phyloP scores from a whole-genome alignment of 64 coral and sea anemone genomes.

The Catalaphyllia jardinei region DNA sequence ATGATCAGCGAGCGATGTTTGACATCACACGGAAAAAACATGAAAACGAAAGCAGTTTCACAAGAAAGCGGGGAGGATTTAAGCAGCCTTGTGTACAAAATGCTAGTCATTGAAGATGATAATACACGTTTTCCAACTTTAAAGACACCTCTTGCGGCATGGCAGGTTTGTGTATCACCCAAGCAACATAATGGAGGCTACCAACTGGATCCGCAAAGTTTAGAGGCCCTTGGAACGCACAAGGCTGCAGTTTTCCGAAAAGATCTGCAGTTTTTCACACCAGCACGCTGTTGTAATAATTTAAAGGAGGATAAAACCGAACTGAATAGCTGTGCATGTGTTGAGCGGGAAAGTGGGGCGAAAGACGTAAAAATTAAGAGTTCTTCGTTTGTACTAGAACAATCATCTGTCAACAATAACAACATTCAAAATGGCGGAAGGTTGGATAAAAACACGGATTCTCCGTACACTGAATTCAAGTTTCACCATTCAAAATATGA shows the following conservation, averaged over 20 bases:
- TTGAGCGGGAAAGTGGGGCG: neutral
- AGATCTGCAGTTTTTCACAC: neutral
- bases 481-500: conserved; percentile 24
- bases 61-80: conserved; percentile 25
- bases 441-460: neutral
- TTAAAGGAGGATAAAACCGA: neutral
- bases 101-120: conserved; percentile 42
- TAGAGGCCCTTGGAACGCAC: neutral
- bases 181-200: conserved; percentile 13
- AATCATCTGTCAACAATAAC: neutral
- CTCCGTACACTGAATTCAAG: neutral
- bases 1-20: conserved; percentile 10
- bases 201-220: neutral
- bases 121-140: neutral
- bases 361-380: conserved; percentile 9
- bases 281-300: conserved; percentile 4
- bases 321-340: neutral
- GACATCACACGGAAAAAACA: neutral
- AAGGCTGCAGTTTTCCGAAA: neutral
- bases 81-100: conserved; percentile 21
- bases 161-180: conserved; percentile 5
- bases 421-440: conserved; percentile 5
- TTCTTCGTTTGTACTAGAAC: neutral
- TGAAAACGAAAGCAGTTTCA: neutral
- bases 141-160: conserved; percentile 12